These are phyloP conservation scores for Leptinotarsa rubiginosa DNA, from an alignment of 2,888 invertebrate genomes.

Conservation along the genomic window DNA sequence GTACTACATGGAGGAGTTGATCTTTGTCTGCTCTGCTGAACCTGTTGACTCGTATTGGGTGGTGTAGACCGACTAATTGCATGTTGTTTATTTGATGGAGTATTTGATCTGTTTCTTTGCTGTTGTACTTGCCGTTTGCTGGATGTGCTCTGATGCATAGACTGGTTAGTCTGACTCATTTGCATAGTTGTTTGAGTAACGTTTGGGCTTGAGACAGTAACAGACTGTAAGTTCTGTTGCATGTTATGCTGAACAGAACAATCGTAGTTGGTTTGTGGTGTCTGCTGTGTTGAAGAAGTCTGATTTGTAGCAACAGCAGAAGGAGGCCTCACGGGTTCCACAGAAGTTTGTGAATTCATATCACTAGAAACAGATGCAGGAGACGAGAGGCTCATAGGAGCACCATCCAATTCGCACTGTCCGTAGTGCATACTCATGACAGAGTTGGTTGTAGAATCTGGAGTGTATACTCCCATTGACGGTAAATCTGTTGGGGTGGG, in stretches of 20 bases:
- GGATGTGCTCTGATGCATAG: constrained; percentile 55
- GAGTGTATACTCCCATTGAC: constrained; percentile 89
- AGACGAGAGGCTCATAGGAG: constrained; percentile 86
- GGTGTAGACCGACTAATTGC: constrained; percentile 58
- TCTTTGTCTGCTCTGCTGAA: constrained; percentile 56
- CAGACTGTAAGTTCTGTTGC: constrained; percentile 47
- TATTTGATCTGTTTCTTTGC: constrained; percentile 58
- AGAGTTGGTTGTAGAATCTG: constrained; percentile 85
- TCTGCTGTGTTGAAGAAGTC: constrained; percentile 48
- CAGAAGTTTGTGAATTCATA: constrained; percentile 80
- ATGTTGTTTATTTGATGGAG: constrained; percentile 61
- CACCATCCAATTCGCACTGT: constrained; percentile 86
- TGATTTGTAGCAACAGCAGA: constrained; percentile 68
- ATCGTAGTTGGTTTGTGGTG: constrained; percentile 69
- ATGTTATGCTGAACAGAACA: constrained; percentile 74
- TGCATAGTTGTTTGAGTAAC: constrained; percentile 56
- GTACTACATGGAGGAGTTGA: constrained; percentile 61
- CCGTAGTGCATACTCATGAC: constrained; percentile 81
- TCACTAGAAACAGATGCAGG: constrained; percentile 90
- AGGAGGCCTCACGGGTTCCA: constrained; percentile 72
- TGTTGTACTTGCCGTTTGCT: constrained; percentile 62
- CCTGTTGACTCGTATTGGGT: constrained; percentile 52
- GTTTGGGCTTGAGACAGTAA: constrained; percentile 66
- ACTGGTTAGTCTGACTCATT: constrained; percentile 58
- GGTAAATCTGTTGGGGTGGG: constrained; percentile 72